These are phyloP conservation scores for Erythrolamprus reginae DNA, from an alignment of 2,113 vertebrate species.

Conservation along the genomic window DNA sequence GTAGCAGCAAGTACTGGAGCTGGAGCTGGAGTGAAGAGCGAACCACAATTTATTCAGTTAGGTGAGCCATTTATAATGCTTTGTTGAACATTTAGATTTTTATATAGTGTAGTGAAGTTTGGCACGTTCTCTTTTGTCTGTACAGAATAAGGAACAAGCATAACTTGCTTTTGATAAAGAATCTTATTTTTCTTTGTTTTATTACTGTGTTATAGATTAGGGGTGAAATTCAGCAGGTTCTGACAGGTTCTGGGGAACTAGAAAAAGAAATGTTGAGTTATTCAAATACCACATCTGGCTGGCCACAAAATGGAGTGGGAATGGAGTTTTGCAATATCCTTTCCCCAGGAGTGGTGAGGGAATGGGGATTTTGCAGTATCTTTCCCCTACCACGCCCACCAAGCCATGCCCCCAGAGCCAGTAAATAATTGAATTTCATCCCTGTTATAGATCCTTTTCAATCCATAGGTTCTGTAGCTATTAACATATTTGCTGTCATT, in stretches of 20 bases:
- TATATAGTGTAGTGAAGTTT: not conserved
- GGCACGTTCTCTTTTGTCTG: not conserved
- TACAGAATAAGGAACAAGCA: not conserved
- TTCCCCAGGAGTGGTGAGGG: no score
- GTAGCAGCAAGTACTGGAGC: slow-evolving; percentile 92
- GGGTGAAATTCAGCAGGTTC: no score
- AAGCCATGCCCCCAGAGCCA: no score
- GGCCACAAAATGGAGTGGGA: no score
- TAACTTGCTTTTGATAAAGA: not conserved
- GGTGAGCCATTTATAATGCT: slow-evolving; percentile 70
- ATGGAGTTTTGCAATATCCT: no score
- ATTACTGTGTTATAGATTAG: no score
- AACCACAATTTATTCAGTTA: slow-evolving; percentile 86
- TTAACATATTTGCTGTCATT: not conserved
- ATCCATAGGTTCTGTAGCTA: not conserved
- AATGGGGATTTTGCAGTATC: no score
- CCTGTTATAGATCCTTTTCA: not conserved
- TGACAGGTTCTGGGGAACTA: no score
- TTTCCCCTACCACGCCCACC: no score
- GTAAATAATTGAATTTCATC: no score
- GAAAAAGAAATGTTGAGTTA: no score
- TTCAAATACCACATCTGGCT: no score
- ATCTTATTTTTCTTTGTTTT: not conserved
- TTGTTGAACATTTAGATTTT: slow-evolving; percentile 17
- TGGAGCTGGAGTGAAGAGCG: slow-evolving; percentile 89